These are phyloP conservation scores for Schlechtendalia chinensis DNA, from an alignment of 1,140 invertebrate genomes.

Conservation along the genomic window DNA sequence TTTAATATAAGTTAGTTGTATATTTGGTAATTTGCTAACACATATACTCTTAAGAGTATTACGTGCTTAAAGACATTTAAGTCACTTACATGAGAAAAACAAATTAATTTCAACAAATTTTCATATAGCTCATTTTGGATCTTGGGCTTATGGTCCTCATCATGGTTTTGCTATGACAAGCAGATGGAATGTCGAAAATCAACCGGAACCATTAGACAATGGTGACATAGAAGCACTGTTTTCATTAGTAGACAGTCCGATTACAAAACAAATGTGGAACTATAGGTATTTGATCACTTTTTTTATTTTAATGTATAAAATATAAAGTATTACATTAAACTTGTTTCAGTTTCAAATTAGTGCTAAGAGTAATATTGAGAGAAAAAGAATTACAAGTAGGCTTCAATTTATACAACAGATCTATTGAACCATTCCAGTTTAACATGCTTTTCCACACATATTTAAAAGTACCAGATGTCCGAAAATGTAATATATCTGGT, in stretches of 20 bases:
- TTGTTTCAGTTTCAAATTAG: slow-evolving; percentile 70
- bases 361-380: slow-evolving; percentile 81
- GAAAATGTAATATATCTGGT: slow-evolving; percentile 84
- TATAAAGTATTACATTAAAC: neutral
- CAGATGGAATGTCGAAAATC: slow-evolving; percentile 85
- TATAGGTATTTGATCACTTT: slow-evolving; percentile 64
- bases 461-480: slow-evolving; percentile 91
- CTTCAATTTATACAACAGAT: slow-evolving; percentile 86
- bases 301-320: neutral
- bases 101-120: neutral
- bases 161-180: slow-evolving; percentile 91
- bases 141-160: slow-evolving; percentile 88
- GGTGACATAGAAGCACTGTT: slow-evolving; percentile 90
- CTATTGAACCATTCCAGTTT: slow-evolving; percentile 79
- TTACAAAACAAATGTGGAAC: slow-evolving; percentile 91
- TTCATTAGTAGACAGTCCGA: slow-evolving; percentile 86
- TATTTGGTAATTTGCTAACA: too few relatives aligned
- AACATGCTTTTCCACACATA: slow-evolving; percentile 92
- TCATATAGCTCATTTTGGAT: slow-evolving; percentile 83
- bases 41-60: too few relatives aligned
- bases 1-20: too few relatives aligned
- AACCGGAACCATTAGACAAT: slow-evolving; percentile 77
- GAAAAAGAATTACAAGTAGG: slow-evolving; percentile 91
- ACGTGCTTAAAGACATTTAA: too few relatives aligned
- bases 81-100: too few relatives aligned